phyloP scores from a whole-genome alignment of 1,140 invertebrate species.

The Leucophenga varia region DNA sequence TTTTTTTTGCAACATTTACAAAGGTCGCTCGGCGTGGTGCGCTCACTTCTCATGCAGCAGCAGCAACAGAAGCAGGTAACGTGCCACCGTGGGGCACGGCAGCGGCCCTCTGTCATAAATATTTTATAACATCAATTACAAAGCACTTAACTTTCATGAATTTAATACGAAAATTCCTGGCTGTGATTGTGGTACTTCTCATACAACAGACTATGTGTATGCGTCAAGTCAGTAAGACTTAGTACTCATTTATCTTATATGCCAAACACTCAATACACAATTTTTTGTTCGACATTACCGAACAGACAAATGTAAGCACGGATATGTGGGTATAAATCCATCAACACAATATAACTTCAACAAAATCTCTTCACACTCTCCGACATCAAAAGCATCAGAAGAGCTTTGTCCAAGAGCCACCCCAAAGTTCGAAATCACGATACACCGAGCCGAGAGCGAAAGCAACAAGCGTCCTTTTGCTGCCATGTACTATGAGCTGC shows the following conservation, averaged over 20 bases:
- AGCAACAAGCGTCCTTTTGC: constrained; percentile 14
- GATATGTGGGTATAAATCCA: constrained; percentile 22
- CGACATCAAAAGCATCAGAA: too few species aligned
- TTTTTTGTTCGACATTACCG: neutral
- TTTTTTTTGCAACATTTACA: too few species aligned
- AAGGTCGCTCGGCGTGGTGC: too few species aligned
- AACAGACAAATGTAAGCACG: constrained; percentile 44
- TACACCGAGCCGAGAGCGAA: too few species aligned
- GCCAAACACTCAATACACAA: constrained; percentile 44
- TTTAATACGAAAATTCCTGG: constrained; percentile 47
- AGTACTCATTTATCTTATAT: constrained; percentile 41
- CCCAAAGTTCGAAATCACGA: too few species aligned
- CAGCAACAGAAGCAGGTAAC: constrained; percentile 4
- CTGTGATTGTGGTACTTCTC: too few species aligned
- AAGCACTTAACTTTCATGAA: constrained; percentile 57
- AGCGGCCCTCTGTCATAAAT: constrained; percentile 46
- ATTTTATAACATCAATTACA: constrained; percentile 57
- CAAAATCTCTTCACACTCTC: too few species aligned
- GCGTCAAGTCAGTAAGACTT: constrained; percentile 6
- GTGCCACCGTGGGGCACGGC: neutral
- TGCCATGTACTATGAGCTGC: neutral
- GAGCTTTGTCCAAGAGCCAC: too few species aligned
- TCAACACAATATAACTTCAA: constrained; percentile 4
- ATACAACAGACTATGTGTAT: neutral
- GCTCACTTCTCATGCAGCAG: constrained; percentile 6